Evolutionary conservation across 2,113 vertebrate species (phyloP), one percentile per base, ranked within the genome.

Genomic region (Tiliqua scincoides): DNA sequence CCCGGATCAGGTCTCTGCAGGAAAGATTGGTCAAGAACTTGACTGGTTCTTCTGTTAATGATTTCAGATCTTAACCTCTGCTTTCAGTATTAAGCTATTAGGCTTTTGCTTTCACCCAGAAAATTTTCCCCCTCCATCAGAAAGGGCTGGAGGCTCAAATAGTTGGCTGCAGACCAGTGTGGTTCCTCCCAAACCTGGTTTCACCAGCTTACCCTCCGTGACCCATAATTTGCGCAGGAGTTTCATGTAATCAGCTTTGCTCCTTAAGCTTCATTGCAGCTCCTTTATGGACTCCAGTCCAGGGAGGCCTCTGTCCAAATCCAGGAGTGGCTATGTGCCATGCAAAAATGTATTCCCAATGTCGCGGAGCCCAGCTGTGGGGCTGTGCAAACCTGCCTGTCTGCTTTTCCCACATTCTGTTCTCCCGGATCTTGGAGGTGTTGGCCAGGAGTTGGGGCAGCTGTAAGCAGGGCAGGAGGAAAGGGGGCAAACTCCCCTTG

Each of bases 31-130:
- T 78, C 37, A 73, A 78, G 52, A 63, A 32, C 83, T 89, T 91
- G 89, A 90, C 92, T 91, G 65, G 89, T 93, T 94, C 8, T 8
- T 86, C 94, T 93, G 93, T 95, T 94, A 93, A 94, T 93, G 93
- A 92, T 94, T 95, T 82, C 92, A 91, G 93, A 94, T 95, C 95
- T 95, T 88, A 87, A 93, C 92, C n/a, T 79, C 30, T 54, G 18
- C 3, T 14, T 63, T 71, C 27, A 7, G 30, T 35, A 14, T 63
- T 54, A 54, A 18, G 43, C 43, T 8, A 48, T 48, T 48, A 4
- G 2, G 68, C 68, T 72, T 63, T 30, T 86, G 59, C 73, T 86
- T 63, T 52, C 61, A 17, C 23, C 25, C 62, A 40, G 23, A 21
- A 57, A n/a, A 17, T 85, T 15, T 21, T 73, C 37, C 11, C 83